Evolutionary conservation across 2,888 invertebrate species (phyloP).

Genomic region (Polietes domitor): DNA sequence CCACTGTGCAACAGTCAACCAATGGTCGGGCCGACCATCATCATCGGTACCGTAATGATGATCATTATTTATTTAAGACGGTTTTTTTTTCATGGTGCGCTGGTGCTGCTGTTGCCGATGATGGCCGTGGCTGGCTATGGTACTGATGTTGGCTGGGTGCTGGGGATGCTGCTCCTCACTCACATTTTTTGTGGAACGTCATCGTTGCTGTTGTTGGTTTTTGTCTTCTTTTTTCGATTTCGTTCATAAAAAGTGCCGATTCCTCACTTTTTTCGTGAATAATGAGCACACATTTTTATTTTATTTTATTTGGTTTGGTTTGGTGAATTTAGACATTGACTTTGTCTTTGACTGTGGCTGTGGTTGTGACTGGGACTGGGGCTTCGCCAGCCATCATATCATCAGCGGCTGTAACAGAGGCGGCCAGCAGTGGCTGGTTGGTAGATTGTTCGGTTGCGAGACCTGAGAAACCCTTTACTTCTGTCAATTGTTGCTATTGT

Average conservation of each 20-base stretch:
- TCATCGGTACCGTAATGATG: constrained; percentile 57
- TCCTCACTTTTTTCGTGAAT: constrained; percentile 53
- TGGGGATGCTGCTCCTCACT: constrained; percentile 7
- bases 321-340: constrained; percentile 40
- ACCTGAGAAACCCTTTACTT: constrained; percentile 54
- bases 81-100: background rate
- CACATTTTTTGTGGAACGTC: constrained; percentile 27
- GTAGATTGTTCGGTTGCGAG: background rate
- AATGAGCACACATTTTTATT: constrained; percentile 51
- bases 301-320: background rate
- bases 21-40: constrained; percentile 32
- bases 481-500: constrained; percentile 24
- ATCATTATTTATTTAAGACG: constrained; percentile 61
- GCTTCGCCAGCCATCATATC: background rate
- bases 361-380: constrained; percentile 8
- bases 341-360: constrained; percentile 34
- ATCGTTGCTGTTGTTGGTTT: constrained; percentile 12
- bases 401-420: constrained; percentile 4
- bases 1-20: background rate
- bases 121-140: constrained; percentile 7
- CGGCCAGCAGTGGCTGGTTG: background rate
- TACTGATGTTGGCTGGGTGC: background rate
- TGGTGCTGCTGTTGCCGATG: background rate
- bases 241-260: constrained; percentile 59
- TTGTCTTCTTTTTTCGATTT: constrained; percentile 35